Conservation (phyloP, 1,140 invertebrate genomes). For the Leptinotarsa lineolata region DNA sequence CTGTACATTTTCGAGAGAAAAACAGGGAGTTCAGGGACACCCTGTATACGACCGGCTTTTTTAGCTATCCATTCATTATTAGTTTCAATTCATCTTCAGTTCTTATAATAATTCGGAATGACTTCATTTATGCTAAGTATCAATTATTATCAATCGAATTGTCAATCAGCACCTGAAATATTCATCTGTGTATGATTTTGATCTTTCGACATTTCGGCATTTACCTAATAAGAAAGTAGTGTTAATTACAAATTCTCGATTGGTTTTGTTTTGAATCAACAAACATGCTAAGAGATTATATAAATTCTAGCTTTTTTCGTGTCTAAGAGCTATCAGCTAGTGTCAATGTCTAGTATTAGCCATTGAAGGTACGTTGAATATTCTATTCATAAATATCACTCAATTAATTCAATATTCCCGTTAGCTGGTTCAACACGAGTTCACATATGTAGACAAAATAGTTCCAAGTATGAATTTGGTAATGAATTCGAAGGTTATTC, state of each 20-base stretch:
- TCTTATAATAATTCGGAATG: too few species aligned
- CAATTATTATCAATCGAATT: too few species aligned
- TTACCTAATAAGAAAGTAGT: neutral
- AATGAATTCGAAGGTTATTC: constrained; percentile 2
- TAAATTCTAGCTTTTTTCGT: neutral
- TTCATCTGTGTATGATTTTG: too few species aligned
- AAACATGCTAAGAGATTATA: neutral
- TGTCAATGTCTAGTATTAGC: neutral
- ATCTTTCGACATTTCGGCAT: neutral
- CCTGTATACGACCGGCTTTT: too few species aligned
- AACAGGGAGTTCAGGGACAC: too few species aligned
- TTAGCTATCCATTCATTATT: too few species aligned
- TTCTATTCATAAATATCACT: neutral
- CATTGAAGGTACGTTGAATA: neutral
- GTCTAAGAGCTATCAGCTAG: too few species aligned
- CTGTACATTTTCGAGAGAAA: too few species aligned
- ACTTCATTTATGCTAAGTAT: too few species aligned
- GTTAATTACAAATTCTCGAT: neutral
- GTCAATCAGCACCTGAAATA: too few species aligned
- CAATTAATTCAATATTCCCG: neutral
- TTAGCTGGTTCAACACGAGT: neutral
- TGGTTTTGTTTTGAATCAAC: neutral
- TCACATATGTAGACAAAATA: neutral
- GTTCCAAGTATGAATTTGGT: neutral
- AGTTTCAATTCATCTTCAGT: too few species aligned